Conservation (phyloP, 2,797 vertebrate species). For the Eremophila alpestris region DNA sequence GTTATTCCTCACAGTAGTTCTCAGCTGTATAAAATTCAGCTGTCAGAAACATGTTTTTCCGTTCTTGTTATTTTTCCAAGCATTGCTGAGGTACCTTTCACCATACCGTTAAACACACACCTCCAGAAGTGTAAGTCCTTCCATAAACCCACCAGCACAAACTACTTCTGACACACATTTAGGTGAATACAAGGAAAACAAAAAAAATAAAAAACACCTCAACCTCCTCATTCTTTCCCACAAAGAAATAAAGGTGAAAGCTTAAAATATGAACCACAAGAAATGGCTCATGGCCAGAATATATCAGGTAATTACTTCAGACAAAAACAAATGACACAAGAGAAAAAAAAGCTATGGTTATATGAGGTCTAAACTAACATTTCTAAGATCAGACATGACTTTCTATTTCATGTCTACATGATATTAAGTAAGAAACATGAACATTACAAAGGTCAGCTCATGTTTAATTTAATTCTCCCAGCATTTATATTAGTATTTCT, state of each 20-base stretch:
- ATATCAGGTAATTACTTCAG: not conserved
- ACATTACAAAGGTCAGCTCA: not conserved
- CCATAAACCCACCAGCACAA: not conserved
- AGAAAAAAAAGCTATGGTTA: not conserved
- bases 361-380: not conserved
- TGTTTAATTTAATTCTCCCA: not conserved
- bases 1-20: not conserved
- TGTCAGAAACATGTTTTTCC: not conserved
- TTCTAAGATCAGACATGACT: not conserved
- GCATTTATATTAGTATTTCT: not conserved
- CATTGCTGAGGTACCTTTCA: not conserved
- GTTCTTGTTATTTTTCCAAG: not conserved
- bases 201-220: not conserved
- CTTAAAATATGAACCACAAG: not conserved
- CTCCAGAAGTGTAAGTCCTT: not conserved
- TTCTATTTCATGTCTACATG: not conserved
- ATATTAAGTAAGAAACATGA: not conserved
- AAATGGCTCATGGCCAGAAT: not conserved
- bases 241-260: not conserved
- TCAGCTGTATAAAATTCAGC: not conserved
- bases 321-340: not conserved
- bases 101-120: not conserved
- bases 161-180: not conserved
- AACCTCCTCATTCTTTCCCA: not conserved
- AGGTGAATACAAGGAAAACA: rapidly evolving